phyloP scores from a whole-genome alignment of 2,888 invertebrate genomes.

The Incurvaria masculella region DNA sequence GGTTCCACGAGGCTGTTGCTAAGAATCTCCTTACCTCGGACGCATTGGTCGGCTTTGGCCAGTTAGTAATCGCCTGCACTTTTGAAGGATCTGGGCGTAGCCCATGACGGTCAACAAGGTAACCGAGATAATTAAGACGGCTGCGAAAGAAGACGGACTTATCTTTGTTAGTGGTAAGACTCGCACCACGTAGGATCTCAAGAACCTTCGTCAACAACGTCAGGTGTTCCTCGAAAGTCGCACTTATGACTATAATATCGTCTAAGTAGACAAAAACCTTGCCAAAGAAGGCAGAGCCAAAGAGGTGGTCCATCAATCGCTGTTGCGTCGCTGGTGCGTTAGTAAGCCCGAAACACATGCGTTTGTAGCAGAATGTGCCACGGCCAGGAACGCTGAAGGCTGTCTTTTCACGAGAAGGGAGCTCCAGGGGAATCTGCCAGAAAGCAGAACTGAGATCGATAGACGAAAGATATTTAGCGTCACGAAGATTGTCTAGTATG shows the following conservation, averaged over 20 bases:
- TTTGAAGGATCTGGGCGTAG: constrained; percentile 17
- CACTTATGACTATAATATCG: constrained; percentile 15
- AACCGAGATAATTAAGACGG: constrained; percentile 1
- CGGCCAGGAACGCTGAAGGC: constrained; percentile 15
- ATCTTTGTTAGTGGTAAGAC: constrained; percentile 15
- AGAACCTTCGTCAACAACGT: no score
- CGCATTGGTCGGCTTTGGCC: constrained; percentile 17
- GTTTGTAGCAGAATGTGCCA: constrained; percentile 14
- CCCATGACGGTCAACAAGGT: constrained; percentile 16
- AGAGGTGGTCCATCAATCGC: constrained; percentile 15
- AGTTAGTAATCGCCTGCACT: constrained; percentile 16
- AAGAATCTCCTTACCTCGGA: no score
- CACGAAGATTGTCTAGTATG: constrained; percentile 19
- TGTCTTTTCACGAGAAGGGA: constrained; percentile 4
- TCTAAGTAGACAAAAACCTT: constrained; percentile 16
- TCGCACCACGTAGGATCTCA: no score
- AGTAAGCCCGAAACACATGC: constrained; percentile 15
- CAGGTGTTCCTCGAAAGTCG: constrained; percentile 16
- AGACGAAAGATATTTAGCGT: constrained; percentile 17
- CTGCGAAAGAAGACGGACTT: constrained; percentile 10
- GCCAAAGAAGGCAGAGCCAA: constrained; percentile 14
- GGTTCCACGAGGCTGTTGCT: no score
- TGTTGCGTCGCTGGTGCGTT: constrained; percentile 19
- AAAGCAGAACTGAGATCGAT: constrained; percentile 16
- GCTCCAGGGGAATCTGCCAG: constrained; percentile 5